Evolutionary conservation across 1,140 invertebrate genomes (phyloP).

Genomic region (Rhynchophorus ferrugineus): DNA sequence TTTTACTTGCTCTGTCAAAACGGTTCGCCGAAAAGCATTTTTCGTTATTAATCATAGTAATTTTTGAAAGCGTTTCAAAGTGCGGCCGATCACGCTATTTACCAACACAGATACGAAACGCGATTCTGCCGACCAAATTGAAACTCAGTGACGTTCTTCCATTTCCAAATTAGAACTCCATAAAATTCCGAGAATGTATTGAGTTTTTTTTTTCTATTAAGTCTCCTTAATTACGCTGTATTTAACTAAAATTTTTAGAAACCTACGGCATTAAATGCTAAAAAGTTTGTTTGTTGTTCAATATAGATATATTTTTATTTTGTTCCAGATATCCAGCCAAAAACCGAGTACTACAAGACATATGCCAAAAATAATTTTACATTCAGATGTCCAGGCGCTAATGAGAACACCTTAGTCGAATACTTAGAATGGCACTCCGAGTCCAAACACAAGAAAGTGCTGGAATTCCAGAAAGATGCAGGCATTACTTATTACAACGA

Average conservation of each 20-base stretch:
- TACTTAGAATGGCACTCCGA: constrained; percentile 53
- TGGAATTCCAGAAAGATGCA: constrained; percentile 48
- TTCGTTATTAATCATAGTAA: constrained; percentile 1
- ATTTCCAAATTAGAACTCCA: neutral
- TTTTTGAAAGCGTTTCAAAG: neutral
- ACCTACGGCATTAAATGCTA: too few relatives aligned
- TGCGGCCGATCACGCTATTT: constrained; percentile 1
- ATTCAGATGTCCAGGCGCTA: constrained; percentile 58
- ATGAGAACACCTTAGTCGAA: constrained; percentile 53
- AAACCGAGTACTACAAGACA: constrained; percentile 10
- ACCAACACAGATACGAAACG: constrained; percentile 1
- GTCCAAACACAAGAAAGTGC: constrained; percentile 35
- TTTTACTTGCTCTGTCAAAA: neutral
- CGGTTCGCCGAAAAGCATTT: neutral
- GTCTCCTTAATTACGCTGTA: too few relatives aligned
- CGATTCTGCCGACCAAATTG: neutral
- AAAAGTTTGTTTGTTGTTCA: too few relatives aligned
- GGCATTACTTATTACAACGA: constrained; percentile 5
- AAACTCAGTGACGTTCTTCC: neutral
- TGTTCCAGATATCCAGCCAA: constrained; percentile 9
- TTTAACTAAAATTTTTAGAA: too few relatives aligned
- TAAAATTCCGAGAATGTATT: too few relatives aligned
- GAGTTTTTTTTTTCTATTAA: too few relatives aligned
- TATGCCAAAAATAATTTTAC: constrained; percentile 12
- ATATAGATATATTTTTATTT: too few relatives aligned